Conservation (phyloP, 1,140 invertebrate genomes). For the Neodiprion pinetum region DNA sequence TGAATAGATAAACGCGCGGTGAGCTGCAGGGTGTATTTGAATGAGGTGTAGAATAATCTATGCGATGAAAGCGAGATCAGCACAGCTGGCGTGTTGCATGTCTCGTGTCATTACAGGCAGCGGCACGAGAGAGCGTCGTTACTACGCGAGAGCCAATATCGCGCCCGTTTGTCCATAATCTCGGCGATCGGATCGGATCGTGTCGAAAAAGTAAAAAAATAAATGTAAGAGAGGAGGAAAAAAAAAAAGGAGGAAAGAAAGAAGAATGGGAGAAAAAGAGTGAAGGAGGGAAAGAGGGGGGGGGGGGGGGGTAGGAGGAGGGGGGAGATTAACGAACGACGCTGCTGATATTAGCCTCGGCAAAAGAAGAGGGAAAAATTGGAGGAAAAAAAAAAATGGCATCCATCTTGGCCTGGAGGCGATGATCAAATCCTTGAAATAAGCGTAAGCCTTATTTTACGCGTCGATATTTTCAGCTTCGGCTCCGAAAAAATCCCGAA, state of each 20-base stretch:
- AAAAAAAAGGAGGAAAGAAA: background rate
- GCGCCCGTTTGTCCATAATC: too few species aligned
- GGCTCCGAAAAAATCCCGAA: background rate
- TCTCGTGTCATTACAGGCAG: conserved; percentile 31
- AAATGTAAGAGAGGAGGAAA: too few species aligned
- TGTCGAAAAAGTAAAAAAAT: too few species aligned
- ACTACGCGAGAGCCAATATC: conserved; percentile 32
- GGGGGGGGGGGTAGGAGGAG: background rate
- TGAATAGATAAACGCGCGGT: background rate
- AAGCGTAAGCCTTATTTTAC: background rate
- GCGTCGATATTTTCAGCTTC: background rate
- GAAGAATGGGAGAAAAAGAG: background rate
- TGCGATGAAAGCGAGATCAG: background rate
- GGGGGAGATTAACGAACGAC: background rate
- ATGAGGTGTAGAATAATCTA: background rate
- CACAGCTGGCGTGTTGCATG: conserved; percentile 28
- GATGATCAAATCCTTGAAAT: background rate
- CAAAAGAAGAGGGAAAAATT: background rate
- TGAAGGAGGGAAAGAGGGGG: background rate
- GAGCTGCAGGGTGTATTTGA: background rate
- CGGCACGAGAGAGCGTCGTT: background rate
- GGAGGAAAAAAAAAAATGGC: background rate
- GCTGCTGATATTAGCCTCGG: conserved; percentile 7
- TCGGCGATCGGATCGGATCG: too few species aligned
- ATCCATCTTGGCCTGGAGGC: too few species aligned